Percentiles rank a stretch among this genome's conserved stretches.
Evolutionary conservation across 2,113 vertebrate genomes (phyloP).

Genomic region (Cryptotis parvus): DNA sequence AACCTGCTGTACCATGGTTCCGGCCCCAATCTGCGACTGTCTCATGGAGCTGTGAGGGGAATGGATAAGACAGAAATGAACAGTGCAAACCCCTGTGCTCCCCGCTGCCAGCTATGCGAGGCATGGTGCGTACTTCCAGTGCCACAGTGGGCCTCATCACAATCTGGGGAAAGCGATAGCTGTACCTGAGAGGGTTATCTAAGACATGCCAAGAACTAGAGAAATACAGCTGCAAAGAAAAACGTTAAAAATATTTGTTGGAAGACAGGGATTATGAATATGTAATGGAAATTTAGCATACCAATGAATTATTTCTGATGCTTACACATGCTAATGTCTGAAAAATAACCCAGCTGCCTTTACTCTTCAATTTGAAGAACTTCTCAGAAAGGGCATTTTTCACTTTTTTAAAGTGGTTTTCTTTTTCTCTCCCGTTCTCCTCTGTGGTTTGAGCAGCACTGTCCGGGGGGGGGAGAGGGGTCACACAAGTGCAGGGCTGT

Average conservation of each 20-base stretch:
- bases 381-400: background rate
- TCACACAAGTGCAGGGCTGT: too few relatives aligned
- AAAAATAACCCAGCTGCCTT: constrained; percentile 24
- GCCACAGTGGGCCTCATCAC: background rate
- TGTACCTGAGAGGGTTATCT: background rate
- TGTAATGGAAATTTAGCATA: background rate
- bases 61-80: too few relatives aligned
- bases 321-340: background rate
- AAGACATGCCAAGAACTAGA: background rate
- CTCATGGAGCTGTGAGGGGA: too few relatives aligned
- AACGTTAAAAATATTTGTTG: background rate
- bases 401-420: too few relatives aligned
- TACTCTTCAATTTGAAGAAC: background rate
- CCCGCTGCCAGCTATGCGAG: background rate
- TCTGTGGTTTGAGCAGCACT: too few relatives aligned
- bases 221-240: background rate
- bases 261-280: background rate
- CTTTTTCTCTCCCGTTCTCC: too few relatives aligned
- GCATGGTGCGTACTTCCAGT: background rate
- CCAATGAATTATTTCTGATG: background rate
- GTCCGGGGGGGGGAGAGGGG: too few relatives aligned
- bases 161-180: background rate
- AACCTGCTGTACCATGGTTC: too few relatives aligned
- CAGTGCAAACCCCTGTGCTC: too few relatives aligned
- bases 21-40: too few relatives aligned